Evolutionary conservation across 2,797 vertebrate species (phyloP), one percentile per base, ranked within the genome.

Genomic region (Eptatretus atami): DNA sequence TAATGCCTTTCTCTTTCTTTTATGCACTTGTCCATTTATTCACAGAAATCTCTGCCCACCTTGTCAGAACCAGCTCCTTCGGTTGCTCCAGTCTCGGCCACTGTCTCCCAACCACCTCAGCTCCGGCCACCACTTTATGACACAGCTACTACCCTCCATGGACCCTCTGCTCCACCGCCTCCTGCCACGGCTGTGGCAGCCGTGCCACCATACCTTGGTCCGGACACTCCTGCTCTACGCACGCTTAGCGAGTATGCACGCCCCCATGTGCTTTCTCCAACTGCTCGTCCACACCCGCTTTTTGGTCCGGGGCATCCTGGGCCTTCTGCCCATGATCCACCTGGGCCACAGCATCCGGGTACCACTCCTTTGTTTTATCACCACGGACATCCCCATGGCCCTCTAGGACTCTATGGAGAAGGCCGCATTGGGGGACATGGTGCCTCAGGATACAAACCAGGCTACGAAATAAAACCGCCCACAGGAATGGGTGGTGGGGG

Each of bases 221-320:
- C 92, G 0, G 92, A 98, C 72, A 96, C 92, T 0, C 90, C 92
- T 0, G 92, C 92, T 8, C 73, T 98, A 54, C 86, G 88, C 73
- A 96, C 90, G 15, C 81, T 98, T 68, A 94, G 90, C 73, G 92
- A 98, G 73, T 96, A 98, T 1, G 92, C 92, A 13, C 82, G 92
- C 13, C 92, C 92, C 6, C 90, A 96, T 2, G 92, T 98, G 77
- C 96, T 98, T 88, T 98, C 92, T 0, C 92, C 92, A 63, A 24
- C 57, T 9, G 57, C 57, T n/a, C 15, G 15, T 24, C 15, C 15
- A 24, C 92, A 96, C 69, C 92, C 92, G 15, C 95, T 98, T 80
- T 98, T 94, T 2, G 83, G 96, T 67, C 85, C 90, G 13, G 87
- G 86, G 13, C 75, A 81, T 0, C 90, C 95, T 71, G 86, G 82